Percentiles rank a stretch among this genome's conserved stretches.
These are phyloP conservation scores for Belonocnema kinseyi DNA, from an alignment of 1,140 invertebrate genomes.

Conservation along the genomic window DNA sequence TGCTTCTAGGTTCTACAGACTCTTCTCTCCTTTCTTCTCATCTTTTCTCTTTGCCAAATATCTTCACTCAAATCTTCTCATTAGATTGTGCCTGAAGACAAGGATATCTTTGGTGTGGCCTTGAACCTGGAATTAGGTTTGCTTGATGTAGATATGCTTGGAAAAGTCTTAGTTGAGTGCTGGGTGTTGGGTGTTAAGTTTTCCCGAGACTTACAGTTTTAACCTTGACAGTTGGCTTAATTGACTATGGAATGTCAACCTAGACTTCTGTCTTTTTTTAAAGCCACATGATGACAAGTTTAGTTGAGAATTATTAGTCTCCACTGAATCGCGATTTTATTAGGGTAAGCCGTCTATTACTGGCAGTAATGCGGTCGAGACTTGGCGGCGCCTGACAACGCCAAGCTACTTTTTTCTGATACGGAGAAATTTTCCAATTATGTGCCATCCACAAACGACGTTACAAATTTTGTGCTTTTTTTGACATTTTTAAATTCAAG, in stretches of 20 bases:
- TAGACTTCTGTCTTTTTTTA: neutral
- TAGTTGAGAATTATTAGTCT: conserved; percentile 9
- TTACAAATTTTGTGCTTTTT: too few relatives aligned
- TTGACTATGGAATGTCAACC: conserved; percentile 1
- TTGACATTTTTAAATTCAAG: too few relatives aligned
- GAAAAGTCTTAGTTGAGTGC: neutral
- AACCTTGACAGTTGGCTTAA: conserved; percentile 6
- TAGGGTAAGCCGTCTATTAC: too few relatives aligned
- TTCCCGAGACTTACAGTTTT: neutral
- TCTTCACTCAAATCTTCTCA: neutral
- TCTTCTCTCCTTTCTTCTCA: conserved; percentile 40
- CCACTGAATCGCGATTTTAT: too few relatives aligned
- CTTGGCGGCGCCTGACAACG: too few relatives aligned
- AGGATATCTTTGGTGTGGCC: neutral
- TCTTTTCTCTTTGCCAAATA: conserved; percentile 38
- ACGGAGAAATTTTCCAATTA: too few relatives aligned
- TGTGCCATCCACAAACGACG: too few relatives aligned
- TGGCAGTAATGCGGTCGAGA: too few relatives aligned
- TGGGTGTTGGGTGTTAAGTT: too few relatives aligned
- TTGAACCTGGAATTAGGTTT: neutral
- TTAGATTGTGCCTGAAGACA: neutral
- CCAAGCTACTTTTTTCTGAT: too few relatives aligned
- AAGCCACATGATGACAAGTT: conserved; percentile 3
- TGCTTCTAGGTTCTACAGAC: conserved; percentile 39
- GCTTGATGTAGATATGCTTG: neutral